Conservation (phyloP, 1,140 invertebrate species). For the Megathymus violae region DNA sequence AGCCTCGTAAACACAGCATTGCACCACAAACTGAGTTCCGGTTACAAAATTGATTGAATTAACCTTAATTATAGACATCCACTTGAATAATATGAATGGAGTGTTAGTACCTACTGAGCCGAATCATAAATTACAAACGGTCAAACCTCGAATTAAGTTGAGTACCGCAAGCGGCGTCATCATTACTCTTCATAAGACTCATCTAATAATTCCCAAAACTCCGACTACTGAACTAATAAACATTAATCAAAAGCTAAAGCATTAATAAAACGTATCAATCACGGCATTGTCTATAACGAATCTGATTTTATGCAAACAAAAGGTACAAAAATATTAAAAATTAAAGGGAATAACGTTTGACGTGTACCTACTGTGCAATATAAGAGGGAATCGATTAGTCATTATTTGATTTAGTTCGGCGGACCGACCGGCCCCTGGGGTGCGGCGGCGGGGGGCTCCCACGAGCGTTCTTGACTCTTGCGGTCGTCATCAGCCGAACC, state of each 20-base stretch:
- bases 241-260: slow-evolving; percentile 79
- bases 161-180: slow-evolving; percentile 62
- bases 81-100: slow-evolving; percentile 63
- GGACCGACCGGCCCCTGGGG: slow-evolving; percentile 66
- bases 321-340: slow-evolving; percentile 76
- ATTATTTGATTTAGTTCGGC: slow-evolving; percentile 83
- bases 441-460: slow-evolving; percentile 66
- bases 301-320: slow-evolving; percentile 77
- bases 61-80: slow-evolving; percentile 62
- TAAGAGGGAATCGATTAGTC: slow-evolving; percentile 82
- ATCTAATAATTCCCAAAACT: slow-evolving; percentile 80
- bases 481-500: slow-evolving; percentile 68
- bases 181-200: slow-evolving; percentile 80
- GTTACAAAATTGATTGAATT: slow-evolving; percentile 64
- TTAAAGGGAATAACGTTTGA: slow-evolving; percentile 79
- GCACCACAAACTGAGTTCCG: slow-evolving; percentile 44
- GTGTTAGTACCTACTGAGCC: slow-evolving; percentile 54
- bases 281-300: slow-evolving; percentile 78
- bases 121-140: slow-evolving; percentile 65
- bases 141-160: slow-evolving; percentile 73
- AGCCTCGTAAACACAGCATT: slow-evolving; percentile 33
- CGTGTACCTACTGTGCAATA: slow-evolving; percentile 83
- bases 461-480: slow-evolving; percentile 63
- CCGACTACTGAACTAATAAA: slow-evolving; percentile 82
- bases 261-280: slow-evolving; percentile 81